Conservation (phyloP, 53 echinoderm and acorn worm species). For the Temnopleurus reevesii region DNA sequence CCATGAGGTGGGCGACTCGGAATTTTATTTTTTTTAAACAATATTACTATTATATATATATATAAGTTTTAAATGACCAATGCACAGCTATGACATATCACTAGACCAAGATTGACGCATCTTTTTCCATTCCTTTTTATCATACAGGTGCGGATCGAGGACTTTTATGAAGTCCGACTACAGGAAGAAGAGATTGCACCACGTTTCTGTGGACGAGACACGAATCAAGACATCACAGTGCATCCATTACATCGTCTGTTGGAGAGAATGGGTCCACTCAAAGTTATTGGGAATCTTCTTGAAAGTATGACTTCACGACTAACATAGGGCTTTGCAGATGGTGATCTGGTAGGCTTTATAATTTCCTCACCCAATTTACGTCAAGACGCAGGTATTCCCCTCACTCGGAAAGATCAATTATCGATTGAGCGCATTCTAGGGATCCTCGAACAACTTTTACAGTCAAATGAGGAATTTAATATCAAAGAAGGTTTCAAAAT, state of each 20-base stretch:
- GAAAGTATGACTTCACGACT: neutral
- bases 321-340: neutral
- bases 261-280: neutral
- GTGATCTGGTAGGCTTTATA: neutral
- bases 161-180: no score
- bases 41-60: no score
- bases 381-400: neutral
- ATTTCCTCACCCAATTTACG: neutral
- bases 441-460: neutral
- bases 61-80: no score
- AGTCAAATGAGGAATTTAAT: neutral
- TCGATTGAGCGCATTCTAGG: neutral
- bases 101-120: no score
- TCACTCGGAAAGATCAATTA: neutral
- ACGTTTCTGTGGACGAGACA: no score
- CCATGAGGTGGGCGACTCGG: no score
- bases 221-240: no score
- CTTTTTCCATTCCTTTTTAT: no score
- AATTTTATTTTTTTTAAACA: no score
- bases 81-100: no score
- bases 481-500: neutral
- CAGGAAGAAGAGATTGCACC: no score
- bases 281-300: neutral
- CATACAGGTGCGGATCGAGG: no score
- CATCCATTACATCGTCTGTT: neutral